These are phyloP conservation scores for Delphinapterus leucas DNA, from an alignment of 2,113 vertebrate species.

Conservation along the genomic window DNA sequence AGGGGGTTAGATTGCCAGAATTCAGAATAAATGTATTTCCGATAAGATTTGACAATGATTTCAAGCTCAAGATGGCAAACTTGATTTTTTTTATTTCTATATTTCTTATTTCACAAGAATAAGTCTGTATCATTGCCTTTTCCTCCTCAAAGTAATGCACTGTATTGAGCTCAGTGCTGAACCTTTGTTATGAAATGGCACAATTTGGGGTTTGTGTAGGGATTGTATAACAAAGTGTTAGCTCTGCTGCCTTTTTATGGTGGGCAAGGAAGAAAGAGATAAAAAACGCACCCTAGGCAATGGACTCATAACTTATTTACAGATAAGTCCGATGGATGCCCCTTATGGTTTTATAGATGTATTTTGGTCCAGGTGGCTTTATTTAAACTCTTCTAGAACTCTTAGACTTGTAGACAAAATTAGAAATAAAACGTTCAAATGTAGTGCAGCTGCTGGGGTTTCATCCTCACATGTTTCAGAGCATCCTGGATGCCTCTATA, in stretches of 20 bases:
- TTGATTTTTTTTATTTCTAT: conserved; percentile 23
- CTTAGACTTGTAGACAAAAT: background rate
- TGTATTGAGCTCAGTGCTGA: background rate
- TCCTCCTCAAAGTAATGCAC: conserved; percentile 32
- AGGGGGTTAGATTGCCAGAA: conserved; percentile 79
- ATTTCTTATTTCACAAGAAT: conserved; percentile 55
- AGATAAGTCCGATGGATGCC: background rate
- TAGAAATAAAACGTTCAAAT: background rate
- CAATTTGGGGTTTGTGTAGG: background rate
- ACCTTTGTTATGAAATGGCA: background rate
- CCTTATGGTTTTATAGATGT: background rate
- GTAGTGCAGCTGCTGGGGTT: background rate
- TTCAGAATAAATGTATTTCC: conserved; percentile 83
- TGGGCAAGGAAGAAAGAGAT: background rate
- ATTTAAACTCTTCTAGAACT: background rate
- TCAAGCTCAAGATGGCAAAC: conserved; percentile 69
- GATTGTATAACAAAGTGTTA: background rate
- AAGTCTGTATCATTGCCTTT: conserved; percentile 41
- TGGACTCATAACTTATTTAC: background rate
- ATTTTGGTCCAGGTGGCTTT: background rate
- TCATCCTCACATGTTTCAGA: background rate
- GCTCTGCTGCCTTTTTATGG: background rate
- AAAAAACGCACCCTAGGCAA: background rate
- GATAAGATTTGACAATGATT: conserved; percentile 80
- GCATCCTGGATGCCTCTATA: background rate